phyloP scores from a whole-genome alignment of 2,113 vertebrate genomes.

The Lepus americanus region DNA sequence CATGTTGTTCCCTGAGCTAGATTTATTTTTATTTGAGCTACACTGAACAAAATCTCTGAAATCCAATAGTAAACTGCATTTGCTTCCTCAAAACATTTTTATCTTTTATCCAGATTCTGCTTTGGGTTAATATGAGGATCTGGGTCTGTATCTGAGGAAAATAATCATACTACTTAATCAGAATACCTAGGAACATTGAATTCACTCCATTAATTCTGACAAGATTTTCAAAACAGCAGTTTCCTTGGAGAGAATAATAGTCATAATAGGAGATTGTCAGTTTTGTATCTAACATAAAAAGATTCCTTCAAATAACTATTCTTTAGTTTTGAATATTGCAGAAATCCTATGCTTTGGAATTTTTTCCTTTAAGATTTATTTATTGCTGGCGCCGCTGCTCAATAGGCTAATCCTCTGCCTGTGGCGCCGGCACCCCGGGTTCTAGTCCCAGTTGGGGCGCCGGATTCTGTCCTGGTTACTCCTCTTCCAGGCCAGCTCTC shows the following conservation, averaged over 20 bases:
- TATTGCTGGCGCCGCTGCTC: no score
- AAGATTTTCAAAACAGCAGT: constrained; percentile 45
- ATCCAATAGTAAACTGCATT: background rate
- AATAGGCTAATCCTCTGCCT: no score
- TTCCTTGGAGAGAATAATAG: constrained; percentile 41
- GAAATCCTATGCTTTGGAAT: constrained; percentile 19
- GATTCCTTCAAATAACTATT: background rate
- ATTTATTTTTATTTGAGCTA: background rate
- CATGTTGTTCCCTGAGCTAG: background rate
- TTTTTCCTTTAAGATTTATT: no score
- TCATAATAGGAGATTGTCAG: background rate
- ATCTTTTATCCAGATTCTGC: background rate
- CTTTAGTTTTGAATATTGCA: constrained; percentile 27
- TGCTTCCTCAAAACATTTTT: background rate
- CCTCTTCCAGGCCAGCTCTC: no score
- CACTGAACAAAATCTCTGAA: background rate
- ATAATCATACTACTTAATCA: constrained; percentile 30
- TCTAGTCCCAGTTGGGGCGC: no score
- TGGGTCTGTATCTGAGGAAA: background rate
- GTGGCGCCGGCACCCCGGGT: no score
- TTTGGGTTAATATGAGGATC: constrained; percentile 24
- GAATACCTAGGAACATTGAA: background rate
- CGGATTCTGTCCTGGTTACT: no score
- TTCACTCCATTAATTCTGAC: constrained; percentile 38
- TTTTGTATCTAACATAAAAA: constrained; percentile 49